phyloP scores from a whole-genome alignment of 2,113 vertebrate species.

The Orycteropus afer region DNA sequence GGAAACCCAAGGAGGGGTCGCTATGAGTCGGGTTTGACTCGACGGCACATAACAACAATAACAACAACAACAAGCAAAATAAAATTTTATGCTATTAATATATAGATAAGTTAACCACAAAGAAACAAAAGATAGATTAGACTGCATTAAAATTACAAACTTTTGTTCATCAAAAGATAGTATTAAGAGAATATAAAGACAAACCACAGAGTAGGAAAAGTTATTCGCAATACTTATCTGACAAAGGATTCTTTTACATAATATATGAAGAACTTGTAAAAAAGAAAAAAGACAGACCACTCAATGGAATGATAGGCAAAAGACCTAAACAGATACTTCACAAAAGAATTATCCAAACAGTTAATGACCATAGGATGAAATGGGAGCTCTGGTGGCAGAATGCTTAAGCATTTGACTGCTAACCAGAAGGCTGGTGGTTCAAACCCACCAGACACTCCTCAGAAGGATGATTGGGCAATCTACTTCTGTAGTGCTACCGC shows the following conservation, averaged over 20 bases:
- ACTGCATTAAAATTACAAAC: neutral
- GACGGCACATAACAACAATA: too few species aligned
- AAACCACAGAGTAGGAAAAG: neutral
- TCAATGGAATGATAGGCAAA: neutral
- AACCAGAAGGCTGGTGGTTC: too few species aligned
- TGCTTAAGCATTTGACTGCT: too few species aligned
- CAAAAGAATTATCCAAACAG: neutral
- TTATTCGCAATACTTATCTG: neutral
- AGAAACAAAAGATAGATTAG: neutral
- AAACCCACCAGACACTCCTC: too few species aligned
- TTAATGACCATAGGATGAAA: too few species aligned
- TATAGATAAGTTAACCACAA: neutral
- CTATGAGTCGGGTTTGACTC: too few species aligned
- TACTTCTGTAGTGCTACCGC: too few species aligned
- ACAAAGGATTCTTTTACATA: neutral
- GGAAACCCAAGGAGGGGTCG: too few species aligned
- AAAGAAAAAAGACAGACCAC: neutral
- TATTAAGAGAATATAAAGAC: neutral
- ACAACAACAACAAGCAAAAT: conserved; percentile 9
- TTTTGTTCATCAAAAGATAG: neutral
- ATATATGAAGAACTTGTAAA: neutral
- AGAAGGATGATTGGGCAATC: too few species aligned
- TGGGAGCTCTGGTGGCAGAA: too few species aligned
- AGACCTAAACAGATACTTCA: neutral
- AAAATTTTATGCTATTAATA: neutral